Evolutionary conservation across 2,888 invertebrate species (phyloP).

Genomic region (Noctua janthina): DNA sequence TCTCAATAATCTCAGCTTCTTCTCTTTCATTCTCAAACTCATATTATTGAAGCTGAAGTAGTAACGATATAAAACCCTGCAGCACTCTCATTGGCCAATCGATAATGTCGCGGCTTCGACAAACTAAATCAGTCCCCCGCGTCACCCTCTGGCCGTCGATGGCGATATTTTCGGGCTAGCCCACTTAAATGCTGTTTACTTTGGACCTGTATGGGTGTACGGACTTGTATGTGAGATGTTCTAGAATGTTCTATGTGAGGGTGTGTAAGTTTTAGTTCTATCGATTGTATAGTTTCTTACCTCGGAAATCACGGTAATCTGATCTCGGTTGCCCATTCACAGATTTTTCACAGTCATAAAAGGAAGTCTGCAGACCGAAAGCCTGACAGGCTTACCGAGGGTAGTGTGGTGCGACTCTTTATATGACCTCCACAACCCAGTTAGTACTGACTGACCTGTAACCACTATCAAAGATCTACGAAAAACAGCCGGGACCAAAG

Average conservation of each 20-base stretch:
- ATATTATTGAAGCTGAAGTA: conserved; percentile 12
- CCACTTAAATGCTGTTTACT: conserved; percentile 64
- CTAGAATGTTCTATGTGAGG: not conserved
- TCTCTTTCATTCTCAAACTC: not conserved
- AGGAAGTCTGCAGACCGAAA: not conserved
- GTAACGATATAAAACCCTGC: conserved; percentile 18
- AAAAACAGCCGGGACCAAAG: not conserved
- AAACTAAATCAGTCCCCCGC: conserved; percentile 78
- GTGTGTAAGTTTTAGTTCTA: not conserved
- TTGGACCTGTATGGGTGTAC: conserved; percentile 50
- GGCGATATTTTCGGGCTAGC: conserved; percentile 65
- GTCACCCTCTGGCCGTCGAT: conserved; percentile 50
- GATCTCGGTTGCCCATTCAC: not conserved
- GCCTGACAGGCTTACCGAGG: not conserved
- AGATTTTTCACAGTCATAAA: not conserved
- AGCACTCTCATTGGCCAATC: conserved; percentile 72
- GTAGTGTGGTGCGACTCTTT: not conserved
- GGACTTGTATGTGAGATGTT: conserved; percentile 11
- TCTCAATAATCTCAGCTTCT: not conserved
- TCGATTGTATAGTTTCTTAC: not conserved
- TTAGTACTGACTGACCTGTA: not conserved
- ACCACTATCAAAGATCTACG: not conserved
- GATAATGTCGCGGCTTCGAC: conserved; percentile 79
- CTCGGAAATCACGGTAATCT: not conserved
- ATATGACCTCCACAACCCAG: too few species aligned